Evolutionary conservation across 1,140 invertebrate species (phyloP), one percentile per base, ranked within the genome.

Genomic region (Helicoverpa zea): DNA sequence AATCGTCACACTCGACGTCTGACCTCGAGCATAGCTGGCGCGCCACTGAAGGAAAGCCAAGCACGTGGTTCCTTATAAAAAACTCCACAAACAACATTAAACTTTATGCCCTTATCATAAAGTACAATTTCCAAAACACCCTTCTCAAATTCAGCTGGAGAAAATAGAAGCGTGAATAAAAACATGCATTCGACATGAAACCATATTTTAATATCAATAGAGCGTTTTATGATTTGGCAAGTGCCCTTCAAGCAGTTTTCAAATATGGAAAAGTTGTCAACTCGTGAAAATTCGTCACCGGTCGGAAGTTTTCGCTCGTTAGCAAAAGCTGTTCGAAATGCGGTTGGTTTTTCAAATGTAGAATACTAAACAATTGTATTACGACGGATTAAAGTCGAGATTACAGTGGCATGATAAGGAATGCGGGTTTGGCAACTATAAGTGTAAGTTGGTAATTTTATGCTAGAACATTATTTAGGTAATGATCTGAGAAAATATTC

Each of bases 21-120:
- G 81, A 86, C 76, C 83, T 77, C 84, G 54, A 79, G 79, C 86
- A 86, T 89, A 82, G 86, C 88, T 84, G 81, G 85, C 88, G 87
- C 88, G 87, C 77, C 83, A 93, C 92, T 93, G 90, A 92, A 92
- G 73, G 58, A 83, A 90, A 90, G 86, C 81, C 81, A 81, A 91
- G 83, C 91, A 92, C 90, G 90, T 94, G 92, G 87, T 86, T n/a
- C 43, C 54, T 52, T 9, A 52, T 30, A 79, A 84, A 87, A 88
- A 88, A 87, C 87, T 82, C 87, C 85, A 66, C 63, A 76, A 58
- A 47, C 12, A 10, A 76, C 66, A 76, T 59, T 81, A n/a, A 47
- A 68, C 80, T 43, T 51, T 70, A 81, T 29, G 1, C 12, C 16
- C 5, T 12, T 13, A 16, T 18, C 7, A 14, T 18, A 75, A 49